phyloP scores from a whole-genome alignment of 2,797 vertebrate species.

The Pantherophis vulpinus region DNA sequence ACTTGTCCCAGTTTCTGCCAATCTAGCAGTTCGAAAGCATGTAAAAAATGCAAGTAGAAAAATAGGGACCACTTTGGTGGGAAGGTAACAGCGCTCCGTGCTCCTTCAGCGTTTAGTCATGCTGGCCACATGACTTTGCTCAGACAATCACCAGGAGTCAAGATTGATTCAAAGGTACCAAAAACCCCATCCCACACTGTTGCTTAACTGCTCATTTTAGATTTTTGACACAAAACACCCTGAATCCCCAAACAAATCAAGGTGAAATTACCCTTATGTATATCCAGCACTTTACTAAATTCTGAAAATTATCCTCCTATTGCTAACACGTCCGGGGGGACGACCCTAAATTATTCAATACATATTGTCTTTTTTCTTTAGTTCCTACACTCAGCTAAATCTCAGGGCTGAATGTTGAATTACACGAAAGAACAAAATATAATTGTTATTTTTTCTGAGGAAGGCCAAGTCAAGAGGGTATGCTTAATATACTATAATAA shows the following conservation, averaged over 20 bases:
- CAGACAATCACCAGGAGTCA: not conserved
- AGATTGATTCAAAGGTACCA: not conserved
- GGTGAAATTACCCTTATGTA: not conserved
- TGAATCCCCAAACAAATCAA: not conserved
- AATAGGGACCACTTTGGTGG: too few relatives aligned
- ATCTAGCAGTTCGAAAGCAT: too few relatives aligned
- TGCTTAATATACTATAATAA: not conserved
- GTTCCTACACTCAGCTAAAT: not conserved
- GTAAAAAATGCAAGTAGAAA: too few relatives aligned
- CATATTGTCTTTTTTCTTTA: not conserved
- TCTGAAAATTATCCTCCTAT: not conserved
- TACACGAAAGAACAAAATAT: not conserved
- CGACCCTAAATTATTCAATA: not conserved
- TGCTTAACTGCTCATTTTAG: not conserved
- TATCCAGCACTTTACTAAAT: too few relatives aligned
- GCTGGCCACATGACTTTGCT: not conserved
- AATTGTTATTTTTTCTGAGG: not conserved
- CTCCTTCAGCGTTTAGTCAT: too few relatives aligned
- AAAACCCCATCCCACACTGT: not conserved
- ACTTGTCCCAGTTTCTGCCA: too few relatives aligned
- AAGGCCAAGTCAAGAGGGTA: not conserved
- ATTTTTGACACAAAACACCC: not conserved
- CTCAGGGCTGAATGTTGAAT: not conserved
- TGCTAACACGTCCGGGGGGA: not conserved
- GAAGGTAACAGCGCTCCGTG: too few relatives aligned